Conservation (phyloP, 2,888 invertebrate species). For the Caenorhabditis wallacei region DNA sequence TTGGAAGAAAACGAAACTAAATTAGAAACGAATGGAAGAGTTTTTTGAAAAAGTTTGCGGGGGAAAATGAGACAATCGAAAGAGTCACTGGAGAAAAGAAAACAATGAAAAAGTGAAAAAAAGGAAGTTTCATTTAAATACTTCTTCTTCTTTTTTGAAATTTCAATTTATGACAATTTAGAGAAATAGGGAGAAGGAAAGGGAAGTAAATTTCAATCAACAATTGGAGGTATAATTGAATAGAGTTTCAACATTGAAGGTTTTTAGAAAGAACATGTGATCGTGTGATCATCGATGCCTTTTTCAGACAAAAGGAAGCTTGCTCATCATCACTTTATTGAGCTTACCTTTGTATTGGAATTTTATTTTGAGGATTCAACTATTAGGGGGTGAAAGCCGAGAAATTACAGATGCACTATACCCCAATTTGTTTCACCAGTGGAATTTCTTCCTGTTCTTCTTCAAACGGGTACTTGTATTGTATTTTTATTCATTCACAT, state of each 20-base stretch:
- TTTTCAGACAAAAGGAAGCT: too few species aligned
- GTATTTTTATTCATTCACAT: too few species aligned
- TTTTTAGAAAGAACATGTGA: background rate
- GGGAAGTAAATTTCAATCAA: conserved; percentile 8
- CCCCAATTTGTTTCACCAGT: too few species aligned
- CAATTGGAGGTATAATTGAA: background rate
- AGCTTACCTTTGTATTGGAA: too few species aligned
- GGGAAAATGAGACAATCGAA: background rate
- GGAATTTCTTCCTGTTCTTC: too few species aligned
- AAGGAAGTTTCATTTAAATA: conserved; percentile 1
- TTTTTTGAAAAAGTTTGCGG: conserved; percentile 2
- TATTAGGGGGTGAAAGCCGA: too few species aligned
- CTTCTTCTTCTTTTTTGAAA: conserved; percentile 1
- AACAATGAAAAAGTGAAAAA: background rate
- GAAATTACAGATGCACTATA: too few species aligned
- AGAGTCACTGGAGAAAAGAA: background rate
- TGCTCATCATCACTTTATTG: too few species aligned
- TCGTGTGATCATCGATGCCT: too few species aligned
- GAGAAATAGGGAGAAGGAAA: too few species aligned
- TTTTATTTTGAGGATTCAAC: too few species aligned
- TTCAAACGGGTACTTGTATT: too few species aligned
- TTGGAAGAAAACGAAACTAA: background rate
- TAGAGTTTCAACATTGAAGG: background rate
- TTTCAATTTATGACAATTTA: background rate
- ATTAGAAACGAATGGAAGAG: background rate